Conservation (phyloP, 2,888 invertebrate genomes). For the Limenitis camilla region DNA sequence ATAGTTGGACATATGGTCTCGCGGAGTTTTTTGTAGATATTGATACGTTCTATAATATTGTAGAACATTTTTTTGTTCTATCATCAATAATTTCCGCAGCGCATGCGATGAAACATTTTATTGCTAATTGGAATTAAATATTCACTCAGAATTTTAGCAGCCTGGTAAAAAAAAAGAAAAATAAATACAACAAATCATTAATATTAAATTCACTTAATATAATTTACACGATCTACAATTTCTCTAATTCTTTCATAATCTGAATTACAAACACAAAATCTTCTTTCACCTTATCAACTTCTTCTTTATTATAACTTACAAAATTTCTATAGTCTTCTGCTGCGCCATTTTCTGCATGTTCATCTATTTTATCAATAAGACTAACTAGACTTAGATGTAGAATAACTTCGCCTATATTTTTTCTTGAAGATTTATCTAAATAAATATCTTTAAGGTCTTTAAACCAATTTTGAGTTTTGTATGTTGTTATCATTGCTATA, state of each 20-base stretch:
- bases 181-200: no score
- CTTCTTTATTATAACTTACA: constrained; percentile 30
- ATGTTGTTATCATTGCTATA: constrained; percentile 42
- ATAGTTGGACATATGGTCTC: no score
- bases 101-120: no score
- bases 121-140: no score
- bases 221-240: background rate
- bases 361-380: constrained; percentile 42
- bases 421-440: constrained; percentile 28
- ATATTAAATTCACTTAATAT: background rate
- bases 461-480: constrained; percentile 44
- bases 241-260: constrained; percentile 32
- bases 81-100: no score
- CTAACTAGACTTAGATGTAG: constrained; percentile 41
- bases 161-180: no score
- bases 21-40: no score
- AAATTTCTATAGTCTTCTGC: constrained; percentile 35
- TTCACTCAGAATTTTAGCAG: no score
- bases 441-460: constrained; percentile 43
- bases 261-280: constrained; percentile 39
- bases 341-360: constrained; percentile 31
- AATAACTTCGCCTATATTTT: constrained; percentile 36
- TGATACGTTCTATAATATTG: no score
- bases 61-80: no score
- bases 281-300: constrained; percentile 31